These are phyloP conservation scores for Melanostoma scalare DNA, from an alignment of 2,888 invertebrate genomes.

Conservation along the genomic window DNA sequence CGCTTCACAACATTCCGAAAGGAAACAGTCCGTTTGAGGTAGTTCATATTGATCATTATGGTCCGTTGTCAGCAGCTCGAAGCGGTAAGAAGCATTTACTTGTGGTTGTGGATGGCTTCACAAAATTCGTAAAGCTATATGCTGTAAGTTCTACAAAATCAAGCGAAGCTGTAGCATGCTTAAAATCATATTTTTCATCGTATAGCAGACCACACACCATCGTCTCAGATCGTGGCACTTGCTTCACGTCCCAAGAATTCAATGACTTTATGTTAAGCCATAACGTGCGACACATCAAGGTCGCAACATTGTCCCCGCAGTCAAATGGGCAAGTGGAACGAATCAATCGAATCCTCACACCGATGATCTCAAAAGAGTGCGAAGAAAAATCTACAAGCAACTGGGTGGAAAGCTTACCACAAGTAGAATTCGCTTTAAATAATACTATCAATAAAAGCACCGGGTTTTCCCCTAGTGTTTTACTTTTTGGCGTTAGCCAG, in stretches of 20 bases:
- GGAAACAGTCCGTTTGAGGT: not conserved
- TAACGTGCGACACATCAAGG: too few species aligned
- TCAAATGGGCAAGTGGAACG: slow-evolving; percentile 40
- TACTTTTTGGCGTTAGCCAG: slow-evolving; percentile 15
- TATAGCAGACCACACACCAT: slow-evolving; percentile 28
- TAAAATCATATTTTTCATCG: slow-evolving; percentile 26
- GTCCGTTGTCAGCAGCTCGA: not conserved
- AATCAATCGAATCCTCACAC: slow-evolving; percentile 15
- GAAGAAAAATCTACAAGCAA: not conserved
- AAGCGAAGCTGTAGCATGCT: slow-evolving; percentile 30
- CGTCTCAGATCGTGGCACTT: slow-evolving; percentile 15
- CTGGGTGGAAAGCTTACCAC: slow-evolving; percentile 44
- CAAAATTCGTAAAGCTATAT: slow-evolving; percentile 2
- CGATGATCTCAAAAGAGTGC: slow-evolving; percentile 47
- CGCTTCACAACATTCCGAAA: slow-evolving; percentile 9
- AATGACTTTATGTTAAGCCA: not conserved
- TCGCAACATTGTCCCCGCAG: slow-evolving; percentile 31
- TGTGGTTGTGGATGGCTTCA: slow-evolving; percentile 13
- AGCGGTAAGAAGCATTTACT: slow-evolving; percentile 2
- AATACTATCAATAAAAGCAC: slow-evolving; percentile 69
- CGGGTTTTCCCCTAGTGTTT: too few species aligned
- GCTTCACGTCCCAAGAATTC: slow-evolving; percentile 10
- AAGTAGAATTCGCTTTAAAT: slow-evolving; percentile 74
- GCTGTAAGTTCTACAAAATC: slow-evolving; percentile 2
- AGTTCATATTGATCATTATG: slow-evolving; percentile 9